Evolutionary conservation across 2,113 vertebrate genomes (phyloP), one percentile per base, ranked within the genome.

Genomic region (Catharus minimus): DNA sequence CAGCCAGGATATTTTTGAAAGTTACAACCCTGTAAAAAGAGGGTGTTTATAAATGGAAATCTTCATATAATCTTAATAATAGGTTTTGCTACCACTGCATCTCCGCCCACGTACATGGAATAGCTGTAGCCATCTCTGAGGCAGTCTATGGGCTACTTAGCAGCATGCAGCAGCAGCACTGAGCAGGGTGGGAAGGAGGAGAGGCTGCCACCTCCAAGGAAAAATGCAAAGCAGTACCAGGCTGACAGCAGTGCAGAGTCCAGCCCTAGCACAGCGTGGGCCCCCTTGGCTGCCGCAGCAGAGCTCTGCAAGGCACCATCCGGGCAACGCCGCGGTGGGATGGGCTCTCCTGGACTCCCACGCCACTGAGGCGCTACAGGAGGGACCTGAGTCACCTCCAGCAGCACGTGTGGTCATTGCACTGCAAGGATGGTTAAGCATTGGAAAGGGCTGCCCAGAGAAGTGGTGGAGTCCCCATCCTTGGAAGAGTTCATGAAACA

Each of bases 31-130:
- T 90, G 57, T 71, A 67, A 90, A 60, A 84, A 55, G 28, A 81
- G 22, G 30, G 47, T 75, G 89, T 89, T 88, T 93, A 92, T 94
- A 95, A 91, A 93, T 74, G 56, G 77, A 95, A 94, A 92, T 83
- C 66, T 88, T 90, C 87, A 67, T 82, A 57, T 92, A 88, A 92
- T 88, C 86, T 95, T 95, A 95, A 95, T 91, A 78, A 90, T 66
- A 81, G 90, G 77, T 90, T 92, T 95, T 96, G 81, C 92, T 94
- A 53, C 88, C 71, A 10, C 68, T 39, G 88, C 81, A 84, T 69
- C 88, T 89, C 71, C 89, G 55, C 71, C 79, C 82, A 69, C 62
- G 1, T 30, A 44, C 38, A 62, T 15, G 41, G 43, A 60, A 65
- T 15, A 89, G 53, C 83, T 39, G 7, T 7, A 82, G 84, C 82